A percentile compares a stretch with the other conserved stretches of the same genome.
These are phyloP conservation scores for Acleris laterana DNA, from an alignment of 2,888 invertebrate species.

Conservation along the genomic window DNA sequence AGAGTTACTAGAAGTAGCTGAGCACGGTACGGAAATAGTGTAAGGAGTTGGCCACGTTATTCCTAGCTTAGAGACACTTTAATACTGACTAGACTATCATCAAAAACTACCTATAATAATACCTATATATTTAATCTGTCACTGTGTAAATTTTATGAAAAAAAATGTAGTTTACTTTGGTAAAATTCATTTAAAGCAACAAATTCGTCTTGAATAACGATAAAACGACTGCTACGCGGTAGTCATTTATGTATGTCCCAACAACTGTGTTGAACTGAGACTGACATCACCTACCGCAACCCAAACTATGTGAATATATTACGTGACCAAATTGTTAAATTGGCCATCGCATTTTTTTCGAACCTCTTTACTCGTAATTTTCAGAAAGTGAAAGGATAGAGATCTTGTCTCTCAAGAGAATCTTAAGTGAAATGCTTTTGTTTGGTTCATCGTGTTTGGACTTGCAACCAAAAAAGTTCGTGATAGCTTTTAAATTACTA, in stretches of 20 bases:
- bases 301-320: constrained; percentile 19
- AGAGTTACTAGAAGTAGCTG: too few species aligned
- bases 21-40: too few species aligned
- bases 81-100: too few species aligned
- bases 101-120: too few species aligned
- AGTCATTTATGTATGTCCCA: neutral
- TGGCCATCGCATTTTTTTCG: constrained; percentile 32
- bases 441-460: constrained; percentile 47
- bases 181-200: too few species aligned
- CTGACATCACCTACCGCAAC: constrained; percentile 17
- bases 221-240: too few species aligned
- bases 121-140: too few species aligned
- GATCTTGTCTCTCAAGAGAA: constrained; percentile 47
- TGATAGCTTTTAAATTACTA: constrained; percentile 50
- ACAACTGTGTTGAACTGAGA: constrained; percentile 7
- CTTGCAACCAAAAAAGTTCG: constrained; percentile 47
- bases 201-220: too few species aligned
- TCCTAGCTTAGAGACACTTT: too few species aligned
- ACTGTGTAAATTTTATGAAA: too few species aligned
- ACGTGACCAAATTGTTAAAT: constrained; percentile 35
- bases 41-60: too few species aligned
- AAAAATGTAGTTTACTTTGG: too few species aligned
- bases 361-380: constrained; percentile 34
- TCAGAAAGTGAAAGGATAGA: constrained; percentile 65
- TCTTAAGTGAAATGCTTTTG: constrained; percentile 53